These are phyloP conservation scores for Zaprionus tsacasi DNA, from an alignment of 1,140 invertebrate genomes.

Conservation along the genomic window DNA sequence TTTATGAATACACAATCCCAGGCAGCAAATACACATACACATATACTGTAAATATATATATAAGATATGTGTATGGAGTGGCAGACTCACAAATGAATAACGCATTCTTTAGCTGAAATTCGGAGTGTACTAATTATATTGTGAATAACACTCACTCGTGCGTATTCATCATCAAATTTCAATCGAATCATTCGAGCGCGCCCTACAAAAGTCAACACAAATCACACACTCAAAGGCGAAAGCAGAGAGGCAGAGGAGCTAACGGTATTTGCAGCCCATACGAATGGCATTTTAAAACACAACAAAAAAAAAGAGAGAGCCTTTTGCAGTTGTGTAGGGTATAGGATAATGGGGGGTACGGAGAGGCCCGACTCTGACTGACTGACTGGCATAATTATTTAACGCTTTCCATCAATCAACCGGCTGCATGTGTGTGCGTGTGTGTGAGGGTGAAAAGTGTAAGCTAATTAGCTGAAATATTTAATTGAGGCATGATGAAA, in stretches of 20 bases:
- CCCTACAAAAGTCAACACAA: slow-evolving; percentile 38
- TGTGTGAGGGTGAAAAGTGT: slow-evolving; percentile 58
- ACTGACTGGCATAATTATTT: slow-evolving; percentile 64
- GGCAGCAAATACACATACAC: not conserved
- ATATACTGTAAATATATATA: not conserved
- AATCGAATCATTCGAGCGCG: slow-evolving; percentile 42
- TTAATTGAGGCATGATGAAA: slow-evolving; percentile 75
- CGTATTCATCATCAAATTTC: slow-evolving; percentile 38
- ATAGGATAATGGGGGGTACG: not conserved
- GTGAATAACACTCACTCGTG: slow-evolving; percentile 39
- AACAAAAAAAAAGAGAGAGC: not conserved
- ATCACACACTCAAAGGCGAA: slow-evolving; percentile 10
- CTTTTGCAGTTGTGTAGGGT: not conserved
- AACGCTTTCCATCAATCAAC: slow-evolving; percentile 68
- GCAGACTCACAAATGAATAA: not conserved
- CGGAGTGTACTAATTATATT: slow-evolving; percentile 33
- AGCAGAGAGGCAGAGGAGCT: not conserved
- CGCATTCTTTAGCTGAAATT: slow-evolving; percentile 11
- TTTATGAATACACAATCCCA: not conserved
- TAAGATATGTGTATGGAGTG: not conserved
- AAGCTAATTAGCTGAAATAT: slow-evolving; percentile 79
- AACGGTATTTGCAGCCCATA: slow-evolving; percentile 20
- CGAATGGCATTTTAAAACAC: slow-evolving; percentile 25
- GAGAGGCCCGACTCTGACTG: slow-evolving; percentile 6
- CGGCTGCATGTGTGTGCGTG: slow-evolving; percentile 24